These are phyloP conservation scores for Phalloptychus januarius DNA, from an alignment of 2,797 vertebrate genomes.

Conservation along the genomic window DNA sequence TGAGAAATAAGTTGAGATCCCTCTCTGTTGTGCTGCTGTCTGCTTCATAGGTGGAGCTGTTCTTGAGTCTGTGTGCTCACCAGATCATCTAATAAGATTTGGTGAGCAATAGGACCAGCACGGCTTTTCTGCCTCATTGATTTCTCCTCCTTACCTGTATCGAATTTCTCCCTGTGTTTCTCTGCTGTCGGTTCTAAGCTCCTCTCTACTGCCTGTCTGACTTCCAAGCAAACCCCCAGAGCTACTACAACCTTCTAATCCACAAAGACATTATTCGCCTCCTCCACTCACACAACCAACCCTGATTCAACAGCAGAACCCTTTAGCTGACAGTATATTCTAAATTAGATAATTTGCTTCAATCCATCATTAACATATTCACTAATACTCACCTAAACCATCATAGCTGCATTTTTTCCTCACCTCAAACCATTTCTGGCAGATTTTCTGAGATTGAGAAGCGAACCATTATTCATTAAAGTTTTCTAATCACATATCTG, in stretches of 20 bases:
- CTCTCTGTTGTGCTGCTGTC: no score
- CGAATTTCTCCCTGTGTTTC: background rate
- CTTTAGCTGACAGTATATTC: background rate
- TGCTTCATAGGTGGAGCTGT: no score
- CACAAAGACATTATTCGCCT: background rate
- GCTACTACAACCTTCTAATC: background rate
- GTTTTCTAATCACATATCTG: background rate
- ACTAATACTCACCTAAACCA: background rate
- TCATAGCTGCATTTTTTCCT: background rate
- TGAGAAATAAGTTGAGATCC: no score
- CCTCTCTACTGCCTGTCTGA: background rate
- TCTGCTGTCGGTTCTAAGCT: background rate
- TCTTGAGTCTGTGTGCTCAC: no score
- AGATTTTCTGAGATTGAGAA: background rate
- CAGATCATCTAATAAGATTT: no score
- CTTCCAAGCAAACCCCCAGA: background rate
- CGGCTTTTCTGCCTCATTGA: background rate
- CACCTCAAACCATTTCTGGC: background rate
- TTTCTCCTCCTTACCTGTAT: background rate
- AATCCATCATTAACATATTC: background rate
- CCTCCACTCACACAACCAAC: background rate
- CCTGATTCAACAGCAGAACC: background rate
- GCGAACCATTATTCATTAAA: background rate
- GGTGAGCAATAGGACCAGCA: background rate
- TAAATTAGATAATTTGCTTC: background rate